Conservation (phyloP, 64 coral and sea anemone genomes). For the Stylophora pistillata region DNA sequence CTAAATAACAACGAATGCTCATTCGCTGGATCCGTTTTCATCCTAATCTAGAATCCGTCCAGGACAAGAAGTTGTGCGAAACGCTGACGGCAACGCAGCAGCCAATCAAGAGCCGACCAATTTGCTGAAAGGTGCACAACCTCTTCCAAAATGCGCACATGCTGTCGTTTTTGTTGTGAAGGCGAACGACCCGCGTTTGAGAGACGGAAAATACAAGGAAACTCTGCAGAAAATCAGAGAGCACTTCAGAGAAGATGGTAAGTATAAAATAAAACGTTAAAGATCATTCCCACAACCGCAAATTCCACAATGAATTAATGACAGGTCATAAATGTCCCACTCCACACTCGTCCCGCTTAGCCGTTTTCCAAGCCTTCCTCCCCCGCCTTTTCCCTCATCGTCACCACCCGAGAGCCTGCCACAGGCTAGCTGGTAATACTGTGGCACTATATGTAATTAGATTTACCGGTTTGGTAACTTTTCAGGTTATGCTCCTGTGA, state of each 20-base stretch:
- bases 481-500: constrained; percentile 76
- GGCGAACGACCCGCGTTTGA: constrained; percentile 61
- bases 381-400: too few species aligned
- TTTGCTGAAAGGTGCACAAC: background rate
- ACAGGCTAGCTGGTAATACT: background rate
- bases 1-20: too few species aligned
- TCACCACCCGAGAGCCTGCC: too few species aligned
- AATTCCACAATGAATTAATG: too few species aligned
- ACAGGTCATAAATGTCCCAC: too few species aligned
- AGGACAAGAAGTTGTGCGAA: constrained; percentile 39
- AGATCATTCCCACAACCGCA: background rate
- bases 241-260: constrained; percentile 62
- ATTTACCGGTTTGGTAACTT: background rate
- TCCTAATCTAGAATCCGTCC: constrained; percentile 29
- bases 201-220: constrained; percentile 41
- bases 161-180: constrained; percentile 73
- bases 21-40: background rate
- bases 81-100: constrained; percentile 2
- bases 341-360: too few species aligned
- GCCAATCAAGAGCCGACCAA: background rate
- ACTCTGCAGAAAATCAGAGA: constrained; percentile 45
- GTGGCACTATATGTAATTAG: background rate
- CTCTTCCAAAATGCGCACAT: constrained; percentile 43
- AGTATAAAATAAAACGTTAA: background rate
- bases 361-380: too few species aligned